A percentile compares a stretch with the other conserved stretches of the same genome.
phyloP scores from a whole-genome alignment of 2,888 invertebrate genomes.

The Nomada ruficornis region DNA sequence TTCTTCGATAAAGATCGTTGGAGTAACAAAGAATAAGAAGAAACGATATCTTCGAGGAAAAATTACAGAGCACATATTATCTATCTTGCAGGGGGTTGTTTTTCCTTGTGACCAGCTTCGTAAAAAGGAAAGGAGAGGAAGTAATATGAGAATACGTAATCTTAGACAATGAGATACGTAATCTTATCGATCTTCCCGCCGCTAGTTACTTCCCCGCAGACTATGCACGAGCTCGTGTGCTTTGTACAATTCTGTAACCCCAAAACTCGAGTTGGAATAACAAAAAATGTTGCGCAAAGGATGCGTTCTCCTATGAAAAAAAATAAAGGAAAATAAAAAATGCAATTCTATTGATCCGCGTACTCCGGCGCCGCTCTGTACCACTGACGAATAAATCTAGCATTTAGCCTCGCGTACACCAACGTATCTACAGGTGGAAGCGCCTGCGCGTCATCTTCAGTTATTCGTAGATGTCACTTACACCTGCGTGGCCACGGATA shows the following conservation, averaged over 20 bases:
- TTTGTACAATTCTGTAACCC: conserved; percentile 17
- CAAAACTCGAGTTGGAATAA: background rate
- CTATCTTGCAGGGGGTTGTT: background rate
- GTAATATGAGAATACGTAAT: conserved; percentile 23
- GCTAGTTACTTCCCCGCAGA: background rate
- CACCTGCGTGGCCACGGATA: conserved; percentile 32
- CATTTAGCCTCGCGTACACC: conserved; percentile 63
- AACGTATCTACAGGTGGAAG: conserved; percentile 69
- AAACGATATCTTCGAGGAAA: background rate
- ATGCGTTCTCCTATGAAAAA: conserved; percentile 18
- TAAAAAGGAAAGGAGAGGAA: conserved; percentile 10
- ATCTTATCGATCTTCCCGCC: conserved; percentile 57
- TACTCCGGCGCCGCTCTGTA: conserved; percentile 54
- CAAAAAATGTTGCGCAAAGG: conserved; percentile 14
- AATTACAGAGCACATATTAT: conserved; percentile 2
- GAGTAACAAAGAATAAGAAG: background rate
- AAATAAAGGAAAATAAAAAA: conserved; percentile 26
- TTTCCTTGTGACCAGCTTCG: conserved; percentile 12
- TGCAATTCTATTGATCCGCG: conserved; percentile 67
- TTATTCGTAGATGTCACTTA: conserved; percentile 45
- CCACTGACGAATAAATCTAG: conserved; percentile 68
- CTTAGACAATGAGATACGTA: conserved; percentile 46
- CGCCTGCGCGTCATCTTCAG: conserved; percentile 59
- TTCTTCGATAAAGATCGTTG: background rate
- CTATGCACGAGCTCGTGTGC: background rate